A percentile compares a stretch with the other conserved stretches of the same genome.
phyloP scores from a whole-genome alignment of 92 coral and sea anemone genomes.

The Actinostola sp. region DNA sequence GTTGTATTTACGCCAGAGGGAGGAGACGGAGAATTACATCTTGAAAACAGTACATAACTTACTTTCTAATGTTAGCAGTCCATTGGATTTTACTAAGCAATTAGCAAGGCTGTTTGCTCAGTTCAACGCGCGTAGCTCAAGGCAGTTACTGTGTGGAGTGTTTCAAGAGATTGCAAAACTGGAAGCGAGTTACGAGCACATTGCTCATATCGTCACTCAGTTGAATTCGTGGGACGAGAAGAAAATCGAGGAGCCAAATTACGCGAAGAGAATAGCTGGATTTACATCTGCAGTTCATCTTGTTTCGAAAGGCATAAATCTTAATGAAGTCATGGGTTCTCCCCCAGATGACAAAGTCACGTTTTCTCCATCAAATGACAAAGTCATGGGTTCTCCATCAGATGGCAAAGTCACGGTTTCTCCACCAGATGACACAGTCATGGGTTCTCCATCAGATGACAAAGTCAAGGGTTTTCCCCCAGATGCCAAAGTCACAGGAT shows the following conservation, averaged over 20 bases:
- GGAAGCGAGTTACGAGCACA: slow-evolving; percentile 53
- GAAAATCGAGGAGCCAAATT: slow-evolving; percentile 91
- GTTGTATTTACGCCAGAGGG: slow-evolving; percentile 64
- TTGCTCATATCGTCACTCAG: slow-evolving; percentile 47
- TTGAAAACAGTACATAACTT: slow-evolving; percentile 70
- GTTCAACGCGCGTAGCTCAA: slow-evolving; percentile 71
- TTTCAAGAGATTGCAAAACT: slow-evolving; percentile 66
- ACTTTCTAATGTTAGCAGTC: slow-evolving; percentile 64
- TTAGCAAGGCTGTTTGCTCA: slow-evolving; percentile 82
- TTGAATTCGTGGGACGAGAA: slow-evolving; percentile 83
- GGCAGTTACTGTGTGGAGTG: slow-evolving; percentile 78
- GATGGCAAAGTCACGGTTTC: too few relatives aligned
- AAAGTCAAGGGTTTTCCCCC: slow-evolving; percentile 2
- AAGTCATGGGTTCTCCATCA: neutral
- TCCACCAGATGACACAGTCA: too few relatives aligned
- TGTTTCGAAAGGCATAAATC: slow-evolving; percentile 11
- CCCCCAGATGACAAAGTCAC: neutral
- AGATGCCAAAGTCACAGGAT: neutral
- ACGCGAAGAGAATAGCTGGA: slow-evolving; percentile 62
- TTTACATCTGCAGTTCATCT: slow-evolving; percentile 57
- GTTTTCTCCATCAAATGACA: neutral
- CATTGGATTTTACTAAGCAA: slow-evolving; percentile 56
- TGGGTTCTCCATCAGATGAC: too few relatives aligned
- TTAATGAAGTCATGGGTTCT: slow-evolving; percentile 1
- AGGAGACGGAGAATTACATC: slow-evolving; percentile 74